These are phyloP conservation scores for Popillia japonica DNA, from an alignment of 1,140 invertebrate species.

Conservation along the genomic window DNA sequence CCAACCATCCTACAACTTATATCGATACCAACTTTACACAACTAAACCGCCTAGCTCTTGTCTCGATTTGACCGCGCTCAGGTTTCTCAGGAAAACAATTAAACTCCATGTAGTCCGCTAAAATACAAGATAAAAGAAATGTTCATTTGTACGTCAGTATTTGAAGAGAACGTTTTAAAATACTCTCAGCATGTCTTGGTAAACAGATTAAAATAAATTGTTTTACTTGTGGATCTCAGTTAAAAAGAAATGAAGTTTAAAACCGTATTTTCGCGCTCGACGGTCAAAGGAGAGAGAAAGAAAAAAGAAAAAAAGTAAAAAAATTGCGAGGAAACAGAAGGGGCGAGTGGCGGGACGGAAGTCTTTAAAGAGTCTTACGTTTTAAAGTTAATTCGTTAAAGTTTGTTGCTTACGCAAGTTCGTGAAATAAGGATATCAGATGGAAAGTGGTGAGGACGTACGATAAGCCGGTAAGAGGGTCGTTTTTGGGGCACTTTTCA, in stretches of 20 bases:
- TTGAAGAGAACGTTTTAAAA: constrained; percentile 1
- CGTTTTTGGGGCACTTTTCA: constrained; percentile 55
- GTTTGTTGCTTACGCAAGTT: constrained; percentile 38
- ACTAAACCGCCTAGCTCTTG: no score
- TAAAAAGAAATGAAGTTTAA: constrained; percentile 28
- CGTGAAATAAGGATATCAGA: constrained; percentile 38
- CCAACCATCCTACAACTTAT: no score
- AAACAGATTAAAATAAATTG: constrained; percentile 35
- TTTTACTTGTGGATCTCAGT: constrained; percentile 24
- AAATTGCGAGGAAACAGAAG: no score
- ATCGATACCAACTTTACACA: no score
- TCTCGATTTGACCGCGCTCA: no score
- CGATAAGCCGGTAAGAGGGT: constrained; percentile 38
- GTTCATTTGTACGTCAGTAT: constrained; percentile 16
- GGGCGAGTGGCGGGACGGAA: not conserved
- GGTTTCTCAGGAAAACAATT: no score
- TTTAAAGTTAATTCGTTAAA: constrained; percentile 40
- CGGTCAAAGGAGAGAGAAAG: not conserved
- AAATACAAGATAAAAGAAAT: constrained; percentile 7
- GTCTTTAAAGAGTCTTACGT: constrained; percentile 32
- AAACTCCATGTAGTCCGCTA: not conserved
- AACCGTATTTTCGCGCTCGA: not conserved
- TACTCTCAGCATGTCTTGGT: constrained; percentile 21
- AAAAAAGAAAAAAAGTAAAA: not conserved
- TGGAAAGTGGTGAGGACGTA: constrained; percentile 37